Conservation (phyloP, 53 echinoderm and acorn worm genomes). For the Luidia sarsii region DNA sequence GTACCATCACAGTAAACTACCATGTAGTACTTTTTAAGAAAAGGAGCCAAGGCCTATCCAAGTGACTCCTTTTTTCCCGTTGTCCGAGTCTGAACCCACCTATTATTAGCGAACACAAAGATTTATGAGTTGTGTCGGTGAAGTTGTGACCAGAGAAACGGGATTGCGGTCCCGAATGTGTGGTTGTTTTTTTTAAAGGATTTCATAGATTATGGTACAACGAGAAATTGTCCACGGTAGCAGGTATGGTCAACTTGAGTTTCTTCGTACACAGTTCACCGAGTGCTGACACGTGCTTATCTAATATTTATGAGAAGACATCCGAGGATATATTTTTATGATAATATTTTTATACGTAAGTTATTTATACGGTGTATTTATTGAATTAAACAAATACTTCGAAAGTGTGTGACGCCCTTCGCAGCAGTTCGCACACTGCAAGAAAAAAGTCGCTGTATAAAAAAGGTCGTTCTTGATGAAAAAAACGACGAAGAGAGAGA, state of each 20-base stretch:
- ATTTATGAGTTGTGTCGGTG: no score
- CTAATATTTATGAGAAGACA: constrained; percentile 68
- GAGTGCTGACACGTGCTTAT: constrained; percentile 53
- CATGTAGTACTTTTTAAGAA: no score
- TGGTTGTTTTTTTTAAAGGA: no score
- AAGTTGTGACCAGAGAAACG: no score
- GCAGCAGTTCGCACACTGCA: constrained; percentile 28
- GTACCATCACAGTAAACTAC: no score
- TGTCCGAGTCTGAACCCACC: no score
- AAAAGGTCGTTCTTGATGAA: not conserved
- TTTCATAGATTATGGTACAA: not conserved
- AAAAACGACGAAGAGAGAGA: not conserved
- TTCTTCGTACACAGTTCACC: constrained; percentile 6
- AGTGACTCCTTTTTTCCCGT: no score
- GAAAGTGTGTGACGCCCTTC: constrained; percentile 56
- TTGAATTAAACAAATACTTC: constrained; percentile 42
- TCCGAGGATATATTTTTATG: constrained; percentile 74
- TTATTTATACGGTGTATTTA: constrained; percentile 72
- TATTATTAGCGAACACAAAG: no score
- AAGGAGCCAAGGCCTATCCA: no score
- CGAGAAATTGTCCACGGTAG: not conserved
- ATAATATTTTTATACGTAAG: constrained; percentile 71
- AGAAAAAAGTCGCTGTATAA: constrained; percentile 32
- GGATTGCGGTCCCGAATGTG: no score
- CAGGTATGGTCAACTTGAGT: no score